A percentile compares a stretch with the other conserved stretches of the same genome.
These are phyloP conservation scores for Sphaeramia orbicularis DNA, from an alignment of 2,797 vertebrate genomes.

Conservation along the genomic window DNA sequence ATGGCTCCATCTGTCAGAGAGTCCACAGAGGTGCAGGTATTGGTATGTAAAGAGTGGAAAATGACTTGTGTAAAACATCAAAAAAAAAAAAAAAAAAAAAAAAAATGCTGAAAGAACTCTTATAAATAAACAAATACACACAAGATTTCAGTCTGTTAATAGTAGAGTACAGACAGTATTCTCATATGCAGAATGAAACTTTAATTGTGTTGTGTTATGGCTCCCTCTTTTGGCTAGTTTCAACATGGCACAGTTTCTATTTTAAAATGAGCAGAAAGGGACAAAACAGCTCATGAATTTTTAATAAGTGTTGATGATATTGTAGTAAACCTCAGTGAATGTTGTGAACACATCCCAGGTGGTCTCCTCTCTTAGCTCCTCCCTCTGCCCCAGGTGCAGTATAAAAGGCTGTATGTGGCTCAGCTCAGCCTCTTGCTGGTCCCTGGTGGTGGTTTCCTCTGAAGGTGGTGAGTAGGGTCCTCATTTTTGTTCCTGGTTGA, in stretches of 20 bases:
- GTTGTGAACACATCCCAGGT: too few species aligned
- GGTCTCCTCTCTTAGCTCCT: too few species aligned
- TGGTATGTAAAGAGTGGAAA: background rate
- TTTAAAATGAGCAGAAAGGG: background rate
- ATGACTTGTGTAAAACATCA: background rate
- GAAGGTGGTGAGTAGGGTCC: too few species aligned
- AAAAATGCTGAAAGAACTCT: background rate
- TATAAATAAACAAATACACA: background rate
- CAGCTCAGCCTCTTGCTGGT: too few species aligned
- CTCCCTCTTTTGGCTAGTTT: slow-evolving; percentile 62
- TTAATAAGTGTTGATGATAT: background rate
- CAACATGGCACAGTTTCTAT: background rate
- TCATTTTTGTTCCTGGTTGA: too few species aligned
- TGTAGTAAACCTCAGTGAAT: too few species aligned
- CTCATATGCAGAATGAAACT: fast-evolving
- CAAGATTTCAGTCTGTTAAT: background rate
- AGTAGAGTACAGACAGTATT: fast-evolving
- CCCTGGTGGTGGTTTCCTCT: too few species aligned
- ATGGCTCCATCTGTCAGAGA: background rate
- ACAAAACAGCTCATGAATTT: slow-evolving; percentile 11
- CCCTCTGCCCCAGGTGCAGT: too few species aligned
- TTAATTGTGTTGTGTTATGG: slow-evolving; percentile 17
- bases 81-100: too few species aligned
- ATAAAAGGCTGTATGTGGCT: too few species aligned
- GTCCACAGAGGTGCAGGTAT: background rate